Evolutionary conservation across 2,797 vertebrate species (phyloP), one percentile per base, ranked within the genome.

Genomic region (Phoebastria nigripes): DNA sequence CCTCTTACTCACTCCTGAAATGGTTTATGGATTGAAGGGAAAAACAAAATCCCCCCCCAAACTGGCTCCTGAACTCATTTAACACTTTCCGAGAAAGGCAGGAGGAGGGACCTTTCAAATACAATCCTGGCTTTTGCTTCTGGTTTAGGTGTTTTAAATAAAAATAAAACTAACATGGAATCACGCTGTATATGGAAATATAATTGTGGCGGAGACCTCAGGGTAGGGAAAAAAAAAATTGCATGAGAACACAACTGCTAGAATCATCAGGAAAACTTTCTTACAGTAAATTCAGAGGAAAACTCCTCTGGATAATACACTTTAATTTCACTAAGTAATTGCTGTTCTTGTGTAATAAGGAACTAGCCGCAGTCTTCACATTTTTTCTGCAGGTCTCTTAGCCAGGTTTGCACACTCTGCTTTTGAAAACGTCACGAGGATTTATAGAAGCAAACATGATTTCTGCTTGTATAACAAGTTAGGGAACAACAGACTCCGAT

Each of bases 321-420:
- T 49, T 71, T 18, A 19, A 72, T 65, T 72, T 46, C 78, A 74
- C 26, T 26, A 51, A 49, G 79, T 29, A 20, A 81, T 9, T 61
- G 82, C 22, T 80, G 33, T 42, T 84, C 25, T 49, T 0, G 0
- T 3, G 9, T 7, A 54, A 59, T 3, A 56, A 46, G 33, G 71
- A 81, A 54, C 9, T 13, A 39, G 46, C 7, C 1, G 0, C 51
- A 42, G 59, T 19, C 21, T 51, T 52, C 1, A 6, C 15, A 2
- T 62, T 83, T 89, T 41, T 55, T n/a, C 59, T 55, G 55, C 37
- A 39, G 71, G 33, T 88, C 58, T 67, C 71, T 78, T 5, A 52
- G 66, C 35, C 0, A 0, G 71, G 18, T 58, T 56, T 61, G 37
- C 35, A 44, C 14, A 9, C 9, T 15, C 12, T 41, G 54, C 28